Base-by-base conservation (phyloP, 2,888 invertebrate species). In the Myathropa florea region DNA sequence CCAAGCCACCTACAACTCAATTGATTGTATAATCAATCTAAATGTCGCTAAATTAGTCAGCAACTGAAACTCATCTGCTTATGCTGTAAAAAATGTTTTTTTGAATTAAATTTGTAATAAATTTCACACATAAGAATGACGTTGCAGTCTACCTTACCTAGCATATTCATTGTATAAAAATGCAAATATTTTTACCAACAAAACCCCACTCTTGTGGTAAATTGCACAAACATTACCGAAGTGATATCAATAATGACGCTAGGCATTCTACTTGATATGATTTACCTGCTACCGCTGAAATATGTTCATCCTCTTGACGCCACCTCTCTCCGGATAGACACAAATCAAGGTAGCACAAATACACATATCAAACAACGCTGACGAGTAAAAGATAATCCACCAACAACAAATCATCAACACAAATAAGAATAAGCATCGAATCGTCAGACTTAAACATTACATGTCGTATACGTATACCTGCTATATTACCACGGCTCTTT, bases 291-390 rank as follows among this genome's bases (percentile, higher is more conserved):
- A 57, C 39, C 24, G 55, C 39, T 26, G 39, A 53, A 57, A 18
- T 70, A 60, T n/a, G n/a, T n/a, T n/a, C 71, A 12, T 36, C 26
- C 28, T 67, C 76, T 80, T 67, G 23, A 61, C 61, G 33, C 81
- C 76, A 65, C 81, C 36, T 28, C 72, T 36, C 63, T 81, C 28
- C 71, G 60, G 75, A 76, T 76, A 57, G 68, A 72, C 71, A 36
- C 68, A 75, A 84, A 76, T 81, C 85, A 85, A 78, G 85, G 83
- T 78, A 73, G 61, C 73, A 61, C 82, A 60, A 77, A 64, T 73
- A 78, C n/a, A n/a, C n/a, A n/a, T 70, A 77, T 72, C 81, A 79
- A 61, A 76, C 78, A 59, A 63, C 60, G 36, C 64, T 59, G 28
- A 80, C 70, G 83, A 71, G 71, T 61, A 46, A 63, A 81, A 80